These are phyloP conservation scores for Bubo blakistoni DNA, from an alignment of 2,113 vertebrate genomes.

Conservation along the genomic window DNA sequence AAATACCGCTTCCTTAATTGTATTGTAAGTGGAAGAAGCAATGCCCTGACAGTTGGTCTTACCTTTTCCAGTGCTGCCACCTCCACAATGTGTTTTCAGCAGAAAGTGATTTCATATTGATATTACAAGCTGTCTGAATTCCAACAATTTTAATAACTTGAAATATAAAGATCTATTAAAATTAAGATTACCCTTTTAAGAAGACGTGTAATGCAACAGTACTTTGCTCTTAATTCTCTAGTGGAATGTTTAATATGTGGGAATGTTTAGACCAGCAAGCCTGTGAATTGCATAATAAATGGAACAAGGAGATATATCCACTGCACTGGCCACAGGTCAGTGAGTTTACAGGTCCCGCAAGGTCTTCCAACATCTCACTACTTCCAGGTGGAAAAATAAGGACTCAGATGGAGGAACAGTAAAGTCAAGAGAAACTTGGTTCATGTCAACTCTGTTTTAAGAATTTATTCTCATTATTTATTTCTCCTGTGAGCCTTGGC, in stretches of 20 bases:
- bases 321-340: neutral
- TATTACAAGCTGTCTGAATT: neutral
- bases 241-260: neutral
- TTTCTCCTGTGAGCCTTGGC: neutral
- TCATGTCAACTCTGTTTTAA: neutral
- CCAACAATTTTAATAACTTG: neutral
- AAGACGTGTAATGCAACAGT: neutral
- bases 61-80: neutral
- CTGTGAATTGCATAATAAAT: neutral
- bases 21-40: neutral
- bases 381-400: neutral
- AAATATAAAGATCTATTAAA: neutral
- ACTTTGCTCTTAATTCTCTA: neutral
- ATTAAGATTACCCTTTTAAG: neutral
- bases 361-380: rapidly evolving
- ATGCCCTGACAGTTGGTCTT: neutral
- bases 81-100: neutral
- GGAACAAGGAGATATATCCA: neutral
- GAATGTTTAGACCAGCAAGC: neutral
- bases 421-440: neutral
- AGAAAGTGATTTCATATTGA: neutral
- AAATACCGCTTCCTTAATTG: neutral
- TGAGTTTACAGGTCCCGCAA: neutral
- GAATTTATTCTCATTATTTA: neutral
- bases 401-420: neutral